phyloP scores from a whole-genome alignment of 2,888 invertebrate species.

The Furcula furcula region DNA sequence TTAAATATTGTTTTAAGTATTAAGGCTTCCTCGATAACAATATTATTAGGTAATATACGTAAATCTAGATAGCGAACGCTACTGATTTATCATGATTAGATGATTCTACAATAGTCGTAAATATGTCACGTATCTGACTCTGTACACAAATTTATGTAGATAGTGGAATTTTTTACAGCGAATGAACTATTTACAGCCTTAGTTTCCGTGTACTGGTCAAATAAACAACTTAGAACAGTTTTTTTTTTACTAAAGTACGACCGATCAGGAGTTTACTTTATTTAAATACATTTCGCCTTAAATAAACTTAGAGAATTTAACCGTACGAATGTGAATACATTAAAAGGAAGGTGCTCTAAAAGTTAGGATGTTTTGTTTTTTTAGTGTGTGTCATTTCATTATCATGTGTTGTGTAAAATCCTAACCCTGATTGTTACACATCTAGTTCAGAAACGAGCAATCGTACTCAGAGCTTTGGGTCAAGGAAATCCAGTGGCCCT shows the following conservation, averaged over 20 bases:
- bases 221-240: background rate
- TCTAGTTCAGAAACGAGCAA: constrained; percentile 51
- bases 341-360: background rate
- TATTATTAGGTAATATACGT: constrained; percentile 39
- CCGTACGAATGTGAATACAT: background rate
- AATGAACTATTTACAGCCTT: constrained; percentile 13
- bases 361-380: too few relatives aligned
- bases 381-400: too few relatives aligned
- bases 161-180: constrained; percentile 42
- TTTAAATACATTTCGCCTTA: background rate
- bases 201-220: constrained; percentile 6
- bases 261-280: background rate
- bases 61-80: constrained; percentile 54
- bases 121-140: constrained; percentile 56
- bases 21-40: constrained; percentile 37
- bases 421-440: constrained; percentile 46
- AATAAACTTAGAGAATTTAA: background rate
- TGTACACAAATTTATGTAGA: constrained; percentile 25
- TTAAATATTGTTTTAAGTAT: constrained; percentile 26
- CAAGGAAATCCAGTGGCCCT: constrained; percentile 64
- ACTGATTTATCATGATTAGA: constrained; percentile 63
- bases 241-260: background rate
- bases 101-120: constrained; percentile 59
- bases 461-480: constrained; percentile 54
- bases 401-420: constrained; percentile 20